Conservation (phyloP, 2,113 vertebrate species). For the Halichoeres trimaculatus region DNA sequence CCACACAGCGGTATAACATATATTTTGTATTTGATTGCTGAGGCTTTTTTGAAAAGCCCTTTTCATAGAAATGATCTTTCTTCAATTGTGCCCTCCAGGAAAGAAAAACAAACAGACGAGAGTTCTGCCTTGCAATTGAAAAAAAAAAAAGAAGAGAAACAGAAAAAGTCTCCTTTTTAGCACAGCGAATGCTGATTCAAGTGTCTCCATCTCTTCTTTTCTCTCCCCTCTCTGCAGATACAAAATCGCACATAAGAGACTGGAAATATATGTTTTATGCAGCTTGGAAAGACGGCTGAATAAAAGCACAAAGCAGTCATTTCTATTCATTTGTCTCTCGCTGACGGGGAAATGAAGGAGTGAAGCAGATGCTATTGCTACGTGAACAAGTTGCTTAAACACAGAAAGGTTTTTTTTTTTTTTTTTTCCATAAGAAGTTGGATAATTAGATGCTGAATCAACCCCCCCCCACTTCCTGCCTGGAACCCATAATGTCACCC, state of each 20-base stretch:
- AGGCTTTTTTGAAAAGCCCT: conserved; percentile 68
- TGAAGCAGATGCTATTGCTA: conserved; percentile 80
- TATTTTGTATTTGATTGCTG: conserved; percentile 72
- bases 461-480: conserved; percentile 59
- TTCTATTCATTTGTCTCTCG: conserved; percentile 83
- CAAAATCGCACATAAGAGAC: conserved; percentile 63
- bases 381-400: conserved; percentile 79
- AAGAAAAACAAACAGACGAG: conserved; percentile 72
- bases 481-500: conserved; percentile 67
- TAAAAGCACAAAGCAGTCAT: conserved; percentile 80
- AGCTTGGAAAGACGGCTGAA: conserved; percentile 67
- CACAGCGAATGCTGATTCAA: conserved; percentile 63
- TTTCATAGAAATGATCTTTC: conserved; percentile 73
- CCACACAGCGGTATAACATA: conserved; percentile 47
- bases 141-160: conserved; percentile 11
- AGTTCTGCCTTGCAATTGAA: conserved; percentile 59
- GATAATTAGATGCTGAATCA: conserved; percentile 77
- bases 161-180: conserved; percentile 48
- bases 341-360: conserved; percentile 76
- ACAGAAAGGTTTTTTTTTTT: conserved; percentile 72
- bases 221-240: conserved; percentile 52
- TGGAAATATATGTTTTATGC: conserved; percentile 77
- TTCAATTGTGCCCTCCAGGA: conserved; percentile 78
- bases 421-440: conserved; percentile 64
- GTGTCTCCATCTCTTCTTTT: conserved; percentile 58